phyloP scores from a whole-genome alignment of 1,140 invertebrate species.

The Meloidogyne floridensis region DNA sequence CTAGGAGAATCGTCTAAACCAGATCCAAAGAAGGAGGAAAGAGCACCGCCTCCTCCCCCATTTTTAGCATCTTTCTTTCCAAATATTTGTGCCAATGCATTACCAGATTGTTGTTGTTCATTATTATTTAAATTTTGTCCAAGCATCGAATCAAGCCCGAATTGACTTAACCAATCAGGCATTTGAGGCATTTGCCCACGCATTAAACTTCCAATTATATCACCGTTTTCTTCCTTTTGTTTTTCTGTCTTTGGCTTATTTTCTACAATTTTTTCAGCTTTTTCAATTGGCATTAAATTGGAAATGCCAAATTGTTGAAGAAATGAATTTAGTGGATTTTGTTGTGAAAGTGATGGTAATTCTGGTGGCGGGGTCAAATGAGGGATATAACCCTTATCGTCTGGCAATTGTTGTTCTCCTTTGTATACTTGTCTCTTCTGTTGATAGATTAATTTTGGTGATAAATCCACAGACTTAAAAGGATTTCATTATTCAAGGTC shows the following conservation, averaged over 20 bases:
- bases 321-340: conserved; percentile 21
- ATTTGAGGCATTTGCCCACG: conserved; percentile 27
- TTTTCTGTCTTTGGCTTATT: neutral
- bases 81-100: conserved; percentile 25
- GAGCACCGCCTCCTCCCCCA: neutral
- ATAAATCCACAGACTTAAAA: neutral
- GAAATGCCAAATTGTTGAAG: conserved; percentile 27
- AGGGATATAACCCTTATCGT: neutral
- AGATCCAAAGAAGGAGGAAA: conserved; percentile 23
- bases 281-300: conserved; percentile 12
- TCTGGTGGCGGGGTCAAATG: conserved; percentile 26
- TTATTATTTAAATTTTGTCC: conserved; percentile 15
- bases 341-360: conserved; percentile 3
- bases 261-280: neutral
- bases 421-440: neutral
- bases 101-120: conserved; percentile 16
- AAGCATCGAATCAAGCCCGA: conserved; percentile 17
- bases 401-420: neutral
- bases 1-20: conserved; percentile 20
- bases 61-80: conserved; percentile 9
- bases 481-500: too few species aligned
- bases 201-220: conserved; percentile 24
- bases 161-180: conserved; percentile 23
- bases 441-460: neutral
- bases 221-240: conserved; percentile 5